Conservation (phyloP, 2,797 vertebrate species). For the Enteromius treurensis region DNA sequence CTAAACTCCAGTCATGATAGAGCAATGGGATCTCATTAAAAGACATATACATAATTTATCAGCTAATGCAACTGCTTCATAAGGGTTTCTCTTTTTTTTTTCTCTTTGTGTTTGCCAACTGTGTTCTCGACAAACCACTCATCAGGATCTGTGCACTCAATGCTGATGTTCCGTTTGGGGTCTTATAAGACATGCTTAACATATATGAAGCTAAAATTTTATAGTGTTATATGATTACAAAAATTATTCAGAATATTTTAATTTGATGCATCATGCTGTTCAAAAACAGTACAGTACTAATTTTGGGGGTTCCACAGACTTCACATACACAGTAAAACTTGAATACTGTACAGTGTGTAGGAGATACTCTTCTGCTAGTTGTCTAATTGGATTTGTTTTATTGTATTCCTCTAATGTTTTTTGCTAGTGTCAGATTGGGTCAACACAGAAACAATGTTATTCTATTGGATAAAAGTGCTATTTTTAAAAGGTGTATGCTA, state of each 20-base stretch:
- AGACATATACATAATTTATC: constrained; percentile 57
- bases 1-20: constrained; percentile 32
- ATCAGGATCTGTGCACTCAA: background rate
- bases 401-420: background rate
- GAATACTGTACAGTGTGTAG: background rate
- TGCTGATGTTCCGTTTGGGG: background rate
- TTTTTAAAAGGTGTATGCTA: constrained; percentile 12
- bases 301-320: background rate
- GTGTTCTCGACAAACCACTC: background rate
- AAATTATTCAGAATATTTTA: background rate
- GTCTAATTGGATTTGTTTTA: constrained; percentile 6
- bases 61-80: constrained; percentile 47
- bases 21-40: constrained; percentile 58
- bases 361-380: constrained; percentile 3
- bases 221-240: background rate
- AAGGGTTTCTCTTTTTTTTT: constrained; percentile 41
- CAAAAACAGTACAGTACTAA: background rate
- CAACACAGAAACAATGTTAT: background rate
- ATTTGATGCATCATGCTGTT: background rate
- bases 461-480: constrained; percentile 17
- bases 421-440: background rate
- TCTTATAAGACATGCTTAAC: background rate
- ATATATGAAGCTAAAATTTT: background rate
- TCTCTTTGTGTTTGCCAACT: constrained; percentile 30
- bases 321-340: background rate